Conservation (phyloP, 2,888 invertebrate species). For the Rutpela maculata region DNA sequence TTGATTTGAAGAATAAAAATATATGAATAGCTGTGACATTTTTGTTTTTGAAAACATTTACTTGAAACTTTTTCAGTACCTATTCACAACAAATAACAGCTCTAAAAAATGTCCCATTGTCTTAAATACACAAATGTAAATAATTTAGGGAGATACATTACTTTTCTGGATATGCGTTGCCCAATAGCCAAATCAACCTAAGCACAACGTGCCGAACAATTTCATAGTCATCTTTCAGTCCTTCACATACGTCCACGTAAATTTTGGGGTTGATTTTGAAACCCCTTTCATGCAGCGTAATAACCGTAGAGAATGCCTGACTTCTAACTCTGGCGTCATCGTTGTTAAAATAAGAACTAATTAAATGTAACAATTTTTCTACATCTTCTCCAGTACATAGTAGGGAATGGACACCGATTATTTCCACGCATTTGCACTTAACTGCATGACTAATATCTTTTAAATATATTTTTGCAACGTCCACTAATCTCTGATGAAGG, state of each 20-base stretch:
- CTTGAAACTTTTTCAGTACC: no score
- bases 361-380: conserved; percentile 81
- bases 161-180: conserved; percentile 92
- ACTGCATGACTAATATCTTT: conserved; percentile 87
- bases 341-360: conserved; percentile 90
- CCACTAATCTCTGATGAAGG: conserved; percentile 79
- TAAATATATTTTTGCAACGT: conserved; percentile 82
- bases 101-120: no score
- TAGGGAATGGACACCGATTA: conserved; percentile 85
- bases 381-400: conserved; percentile 78
- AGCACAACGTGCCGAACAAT: conserved; percentile 92
- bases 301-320: conserved; percentile 90
- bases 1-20: no score
- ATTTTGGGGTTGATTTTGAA: conserved; percentile 85
- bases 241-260: conserved; percentile 82
- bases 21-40: no score
- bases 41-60: no score
- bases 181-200: conserved; percentile 89
- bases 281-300: conserved; percentile 88
- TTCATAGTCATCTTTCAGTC: conserved; percentile 94
- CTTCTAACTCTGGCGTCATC: conserved; percentile 94
- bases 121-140: conserved; percentile 23
- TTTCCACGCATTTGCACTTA: conserved; percentile 86
- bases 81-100: no score
- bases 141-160: conserved; percentile 70